These are phyloP conservation scores for Stomorhina lunata DNA, from an alignment of 2,888 invertebrate species.

Conservation along the genomic window DNA sequence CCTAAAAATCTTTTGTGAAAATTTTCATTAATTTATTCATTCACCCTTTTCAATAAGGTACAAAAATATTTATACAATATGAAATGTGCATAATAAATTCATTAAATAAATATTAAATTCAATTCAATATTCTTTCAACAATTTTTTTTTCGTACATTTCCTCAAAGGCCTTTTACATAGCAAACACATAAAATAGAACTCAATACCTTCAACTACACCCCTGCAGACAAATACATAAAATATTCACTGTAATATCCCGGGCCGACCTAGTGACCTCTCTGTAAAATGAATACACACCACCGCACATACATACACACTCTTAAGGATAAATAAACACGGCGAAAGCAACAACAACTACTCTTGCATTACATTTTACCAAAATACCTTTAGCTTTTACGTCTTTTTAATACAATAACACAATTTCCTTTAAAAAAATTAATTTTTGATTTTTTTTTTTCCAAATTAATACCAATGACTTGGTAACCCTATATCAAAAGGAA, in stretches of 20 bases:
- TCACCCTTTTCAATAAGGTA: background rate
- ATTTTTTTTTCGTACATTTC: background rate
- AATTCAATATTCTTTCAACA: background rate
- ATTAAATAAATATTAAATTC: background rate
- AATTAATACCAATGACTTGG: constrained; percentile 16
- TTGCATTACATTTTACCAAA: background rate
- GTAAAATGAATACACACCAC: constrained; percentile 58
- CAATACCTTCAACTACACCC: background rate
- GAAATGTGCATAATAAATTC: background rate
- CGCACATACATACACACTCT: constrained; percentile 17
- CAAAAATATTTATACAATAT: background rate
- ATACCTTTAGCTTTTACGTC: constrained; percentile 5
- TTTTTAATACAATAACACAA: constrained; percentile 4
- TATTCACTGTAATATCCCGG: constrained; percentile 72
- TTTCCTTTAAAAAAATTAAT: constrained; percentile 44
- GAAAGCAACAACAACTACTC: constrained; percentile 13
- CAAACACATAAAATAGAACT: background rate
- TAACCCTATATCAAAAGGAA: constrained; percentile 36
- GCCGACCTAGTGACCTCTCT: constrained; percentile 80
- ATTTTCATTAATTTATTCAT: too few relatives aligned
- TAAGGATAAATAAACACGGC: too few relatives aligned
- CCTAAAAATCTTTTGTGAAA: too few relatives aligned
- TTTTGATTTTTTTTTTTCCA: constrained; percentile 7
- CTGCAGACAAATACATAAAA: constrained; percentile 32
- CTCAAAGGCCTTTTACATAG: background rate